These are phyloP conservation scores for Prosapia bicincta DNA, from an alignment of 2,888 invertebrate species.

Conservation along the genomic window DNA sequence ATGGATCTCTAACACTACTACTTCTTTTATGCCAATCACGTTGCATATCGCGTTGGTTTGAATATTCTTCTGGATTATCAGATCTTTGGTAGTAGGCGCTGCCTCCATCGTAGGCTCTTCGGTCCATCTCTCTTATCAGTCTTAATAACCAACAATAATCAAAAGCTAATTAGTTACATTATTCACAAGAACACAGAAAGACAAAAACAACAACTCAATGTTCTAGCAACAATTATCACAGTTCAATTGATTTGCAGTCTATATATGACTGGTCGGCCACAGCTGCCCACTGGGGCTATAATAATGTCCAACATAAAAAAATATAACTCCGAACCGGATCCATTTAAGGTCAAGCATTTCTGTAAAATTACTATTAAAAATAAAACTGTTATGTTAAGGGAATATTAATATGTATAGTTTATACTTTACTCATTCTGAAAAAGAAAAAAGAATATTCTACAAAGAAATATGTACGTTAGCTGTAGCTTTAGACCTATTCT, in stretches of 20 bases:
- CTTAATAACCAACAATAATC: slow-evolving; percentile 33
- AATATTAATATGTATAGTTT: too few species aligned
- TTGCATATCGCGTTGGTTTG: slow-evolving; percentile 13
- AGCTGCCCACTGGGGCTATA: slow-evolving; percentile 25
- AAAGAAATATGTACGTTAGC: too few species aligned
- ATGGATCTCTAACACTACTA: slow-evolving; percentile 31
- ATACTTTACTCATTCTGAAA: too few species aligned
- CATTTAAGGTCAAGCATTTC: background rate
- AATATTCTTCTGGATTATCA: slow-evolving; percentile 23
- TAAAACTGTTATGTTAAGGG: background rate
- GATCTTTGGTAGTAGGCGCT: slow-evolving; percentile 26
- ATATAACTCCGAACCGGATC: background rate
- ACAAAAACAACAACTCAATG: slow-evolving; percentile 16
- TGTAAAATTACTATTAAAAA: background rate
- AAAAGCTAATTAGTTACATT: slow-evolving; percentile 30
- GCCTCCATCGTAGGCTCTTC: slow-evolving; percentile 29
- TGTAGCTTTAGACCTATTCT: too few species aligned
- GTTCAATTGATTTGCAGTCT: background rate
- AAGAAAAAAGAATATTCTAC: too few species aligned
- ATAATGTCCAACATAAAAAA: background rate
- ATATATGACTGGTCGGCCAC: background rate
- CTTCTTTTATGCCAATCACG: slow-evolving; percentile 17
- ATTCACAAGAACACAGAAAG: slow-evolving; percentile 6
- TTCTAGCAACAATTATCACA: slow-evolving; percentile 4
- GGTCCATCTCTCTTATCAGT: slow-evolving; percentile 32